These are phyloP conservation scores for Emydoidea blandingii DNA, from an alignment of 2,797 vertebrate genomes.

Conservation along the genomic window DNA sequence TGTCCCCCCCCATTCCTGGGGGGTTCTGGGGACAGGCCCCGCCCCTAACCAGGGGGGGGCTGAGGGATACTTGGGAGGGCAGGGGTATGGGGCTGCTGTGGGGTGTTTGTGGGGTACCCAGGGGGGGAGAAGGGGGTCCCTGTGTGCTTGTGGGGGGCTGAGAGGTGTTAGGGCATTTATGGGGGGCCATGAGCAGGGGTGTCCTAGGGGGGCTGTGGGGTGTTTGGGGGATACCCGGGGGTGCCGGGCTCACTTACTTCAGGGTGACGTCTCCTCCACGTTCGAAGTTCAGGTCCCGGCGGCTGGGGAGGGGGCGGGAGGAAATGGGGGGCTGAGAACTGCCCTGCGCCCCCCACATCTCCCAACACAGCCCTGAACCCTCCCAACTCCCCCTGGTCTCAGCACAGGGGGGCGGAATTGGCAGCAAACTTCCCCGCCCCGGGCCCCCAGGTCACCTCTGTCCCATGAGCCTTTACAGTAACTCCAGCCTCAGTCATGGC, in stretches of 20 bases:
- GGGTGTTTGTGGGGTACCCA: not conserved
- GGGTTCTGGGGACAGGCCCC: not conserved
- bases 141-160: not conserved
- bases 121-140: not conserved
- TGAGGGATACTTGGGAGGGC: not conserved
- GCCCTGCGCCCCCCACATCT: rapidly evolving
- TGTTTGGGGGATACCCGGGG: not conserved
- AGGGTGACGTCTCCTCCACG: constrained; percentile 85
- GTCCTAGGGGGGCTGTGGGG: not conserved
- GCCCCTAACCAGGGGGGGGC: not conserved
- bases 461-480: not conserved
- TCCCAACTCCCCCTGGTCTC: too few species aligned
- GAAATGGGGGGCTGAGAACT: not conserved
- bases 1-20: not conserved
- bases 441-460: not conserved
- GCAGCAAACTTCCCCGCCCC: too few species aligned
- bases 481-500: not conserved
- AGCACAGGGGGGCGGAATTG: too few species aligned
- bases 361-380: too few species aligned
- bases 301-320: constrained; percentile 75
- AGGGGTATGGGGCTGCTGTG: not conserved
- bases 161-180: not conserved
- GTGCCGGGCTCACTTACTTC: constrained; percentile 83
- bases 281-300: constrained; percentile 90
- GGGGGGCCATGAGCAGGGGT: too few species aligned